These are phyloP conservation scores for Onychostoma macrolepis DNA, from an alignment of 2,113 vertebrate species.

Conservation along the genomic window DNA sequence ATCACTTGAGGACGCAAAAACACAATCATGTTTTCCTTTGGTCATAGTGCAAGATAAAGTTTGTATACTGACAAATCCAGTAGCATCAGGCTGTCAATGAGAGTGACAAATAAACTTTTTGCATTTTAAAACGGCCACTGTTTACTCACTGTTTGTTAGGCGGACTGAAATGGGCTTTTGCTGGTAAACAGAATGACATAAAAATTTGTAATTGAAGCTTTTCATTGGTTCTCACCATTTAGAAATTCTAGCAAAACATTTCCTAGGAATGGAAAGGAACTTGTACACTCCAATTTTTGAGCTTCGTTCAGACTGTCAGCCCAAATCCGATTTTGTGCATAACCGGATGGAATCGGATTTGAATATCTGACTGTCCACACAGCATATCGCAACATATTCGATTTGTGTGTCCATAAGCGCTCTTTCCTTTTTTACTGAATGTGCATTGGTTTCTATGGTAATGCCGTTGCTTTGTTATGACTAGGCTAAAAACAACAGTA, in stretches of 20 bases:
- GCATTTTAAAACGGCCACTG: background rate
- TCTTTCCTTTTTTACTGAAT: too few relatives aligned
- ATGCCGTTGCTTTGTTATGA: too few relatives aligned
- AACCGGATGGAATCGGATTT: too few relatives aligned
- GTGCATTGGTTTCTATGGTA: too few relatives aligned
- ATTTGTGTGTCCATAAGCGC: too few relatives aligned
- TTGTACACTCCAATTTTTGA: too few relatives aligned
- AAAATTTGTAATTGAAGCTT: background rate
- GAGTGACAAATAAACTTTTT: background rate
- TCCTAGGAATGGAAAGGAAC: background rate
- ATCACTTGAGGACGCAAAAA: background rate
- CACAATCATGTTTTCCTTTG: background rate
- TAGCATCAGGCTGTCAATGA: background rate
- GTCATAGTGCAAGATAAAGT: background rate
- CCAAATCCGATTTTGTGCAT: too few relatives aligned
- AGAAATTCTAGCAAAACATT: background rate
- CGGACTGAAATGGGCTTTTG: background rate
- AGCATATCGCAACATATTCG: too few relatives aligned
- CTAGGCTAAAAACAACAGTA: too few relatives aligned
- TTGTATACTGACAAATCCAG: background rate
- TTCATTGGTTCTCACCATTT: background rate
- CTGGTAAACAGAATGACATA: background rate
- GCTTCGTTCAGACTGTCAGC: too few relatives aligned
- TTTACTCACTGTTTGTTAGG: background rate
- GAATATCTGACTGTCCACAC: too few relatives aligned